Base-by-base conservation (phyloP, 2,888 invertebrate genomes). In the Trisateles emortualis region DNA sequence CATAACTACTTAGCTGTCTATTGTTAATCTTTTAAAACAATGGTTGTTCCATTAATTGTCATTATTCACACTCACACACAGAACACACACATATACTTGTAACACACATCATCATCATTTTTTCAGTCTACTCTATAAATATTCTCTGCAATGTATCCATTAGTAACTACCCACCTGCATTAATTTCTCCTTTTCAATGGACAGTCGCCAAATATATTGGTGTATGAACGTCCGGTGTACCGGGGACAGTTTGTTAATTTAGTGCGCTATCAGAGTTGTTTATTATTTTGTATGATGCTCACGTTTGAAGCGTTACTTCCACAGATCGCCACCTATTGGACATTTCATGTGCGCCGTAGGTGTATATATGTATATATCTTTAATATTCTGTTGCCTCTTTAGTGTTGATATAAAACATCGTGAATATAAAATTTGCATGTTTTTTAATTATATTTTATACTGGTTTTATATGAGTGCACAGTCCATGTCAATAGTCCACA, bases 181-280 rank as follows among this genome's bases (percentile, higher is more conserved):
- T 36, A 49, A 50, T 69, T 57, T 67, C 48, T 44, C 22, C 45
- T 58, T 68, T 62, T 68, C 59, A 54, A 68, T 82, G 83, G 83
- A 69, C 59, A 32, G 44, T 22, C 52, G 81, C 84, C 83, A 83
- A 82, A 74, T 68, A 71, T 42, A 41, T 36, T 16, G 10, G 45
- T 26, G 26, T 41, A 39, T 44, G 44, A 49, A 38, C 58, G 62
- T 54, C 57, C 64, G 30, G 51, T 49, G 59, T 61, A 52, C 57
- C 64, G 30, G 51, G 49, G 59, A 47, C 55, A 32, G 39, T 53
- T 61, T 47, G 61, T 51, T 64, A 66, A 59, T 63, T 63, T 54
- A 63, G 41, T 59, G 48, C 43, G 53, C 41, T 56, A 59, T 64
- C 54, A 64, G 51, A 13, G 24, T 55, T 44, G 44, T 68, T 65